A percentile compares a stretch with the other conserved stretches of the same genome.
phyloP scores from a whole-genome alignment of 2,113 vertebrate species.

The Petroica traversi region DNA sequence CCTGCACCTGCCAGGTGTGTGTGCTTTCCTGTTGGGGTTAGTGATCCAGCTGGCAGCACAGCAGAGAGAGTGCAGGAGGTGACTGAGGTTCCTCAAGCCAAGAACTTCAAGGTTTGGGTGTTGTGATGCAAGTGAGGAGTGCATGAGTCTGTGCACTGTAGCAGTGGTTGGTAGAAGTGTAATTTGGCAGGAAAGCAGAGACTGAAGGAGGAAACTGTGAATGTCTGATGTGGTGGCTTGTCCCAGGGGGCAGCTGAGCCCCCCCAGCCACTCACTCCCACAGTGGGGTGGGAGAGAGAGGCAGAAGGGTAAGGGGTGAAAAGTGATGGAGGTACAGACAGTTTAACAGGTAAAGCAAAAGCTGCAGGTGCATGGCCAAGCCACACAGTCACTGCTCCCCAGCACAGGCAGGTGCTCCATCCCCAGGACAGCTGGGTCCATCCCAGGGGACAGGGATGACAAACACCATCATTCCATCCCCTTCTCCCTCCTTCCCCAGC shows the following conservation, averaged over 20 bases:
- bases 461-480: background rate
- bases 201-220: background rate
- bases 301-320: background rate
- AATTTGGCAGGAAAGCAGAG: background rate
- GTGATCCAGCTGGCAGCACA: background rate
- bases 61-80: background rate
- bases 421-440: background rate
- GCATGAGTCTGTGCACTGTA: background rate
- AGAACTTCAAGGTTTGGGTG: background rate
- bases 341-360: background rate
- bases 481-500: background rate
- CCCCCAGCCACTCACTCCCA: background rate
- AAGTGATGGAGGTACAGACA: background rate
- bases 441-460: accelerated
- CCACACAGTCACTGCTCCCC: background rate
- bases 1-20: background rate
- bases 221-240: background rate
- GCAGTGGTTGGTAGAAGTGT: background rate
- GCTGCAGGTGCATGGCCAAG: background rate
- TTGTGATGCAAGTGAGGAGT: background rate
- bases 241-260: background rate
- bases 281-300: background rate
- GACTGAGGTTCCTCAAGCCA: background rate
- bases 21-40: background rate
- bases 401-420: background rate